Conservation (phyloP, 2,888 invertebrate species). For the Xylocampa areola region DNA sequence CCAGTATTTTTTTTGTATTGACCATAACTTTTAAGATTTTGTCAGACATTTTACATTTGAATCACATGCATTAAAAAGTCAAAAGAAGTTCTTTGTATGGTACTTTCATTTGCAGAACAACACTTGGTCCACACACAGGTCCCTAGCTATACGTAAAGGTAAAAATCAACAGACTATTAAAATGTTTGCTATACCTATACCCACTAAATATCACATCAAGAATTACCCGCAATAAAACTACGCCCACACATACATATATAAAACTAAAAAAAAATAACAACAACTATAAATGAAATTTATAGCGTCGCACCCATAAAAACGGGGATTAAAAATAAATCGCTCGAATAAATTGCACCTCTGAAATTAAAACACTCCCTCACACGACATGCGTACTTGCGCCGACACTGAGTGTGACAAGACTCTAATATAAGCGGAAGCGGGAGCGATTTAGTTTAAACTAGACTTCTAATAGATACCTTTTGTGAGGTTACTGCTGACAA, state of each 20-base stretch:
- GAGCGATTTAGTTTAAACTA: constrained; percentile 20
- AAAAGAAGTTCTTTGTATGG: too few species aligned
- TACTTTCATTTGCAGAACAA: too few species aligned
- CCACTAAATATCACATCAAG: constrained; percentile 33
- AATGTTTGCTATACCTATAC: not conserved
- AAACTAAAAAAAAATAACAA: constrained; percentile 79
- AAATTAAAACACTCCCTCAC: constrained; percentile 89
- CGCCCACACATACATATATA: constrained; percentile 43
- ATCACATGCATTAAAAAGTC: too few species aligned
- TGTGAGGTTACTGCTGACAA: too few species aligned
- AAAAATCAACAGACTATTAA: not conserved
- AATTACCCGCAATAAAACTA: constrained; percentile 49
- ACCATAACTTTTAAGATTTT: too few species aligned
- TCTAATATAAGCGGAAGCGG: constrained; percentile 61
- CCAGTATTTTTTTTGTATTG: too few species aligned
- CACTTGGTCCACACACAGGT: too few species aligned
- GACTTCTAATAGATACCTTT: not conserved
- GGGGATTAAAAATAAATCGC: constrained; percentile 90
- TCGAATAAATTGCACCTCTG: constrained; percentile 90
- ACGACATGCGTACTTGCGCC: constrained; percentile 84
- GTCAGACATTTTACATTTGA: too few species aligned
- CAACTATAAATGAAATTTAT: constrained; percentile 87
- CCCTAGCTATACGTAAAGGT: too few species aligned
- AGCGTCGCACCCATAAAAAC: constrained; percentile 87
- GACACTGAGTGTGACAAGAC: constrained; percentile 58